These are phyloP conservation scores for Aptenodytes patagonicus DNA, from an alignment of 2,113 vertebrate genomes.

Conservation along the genomic window DNA sequence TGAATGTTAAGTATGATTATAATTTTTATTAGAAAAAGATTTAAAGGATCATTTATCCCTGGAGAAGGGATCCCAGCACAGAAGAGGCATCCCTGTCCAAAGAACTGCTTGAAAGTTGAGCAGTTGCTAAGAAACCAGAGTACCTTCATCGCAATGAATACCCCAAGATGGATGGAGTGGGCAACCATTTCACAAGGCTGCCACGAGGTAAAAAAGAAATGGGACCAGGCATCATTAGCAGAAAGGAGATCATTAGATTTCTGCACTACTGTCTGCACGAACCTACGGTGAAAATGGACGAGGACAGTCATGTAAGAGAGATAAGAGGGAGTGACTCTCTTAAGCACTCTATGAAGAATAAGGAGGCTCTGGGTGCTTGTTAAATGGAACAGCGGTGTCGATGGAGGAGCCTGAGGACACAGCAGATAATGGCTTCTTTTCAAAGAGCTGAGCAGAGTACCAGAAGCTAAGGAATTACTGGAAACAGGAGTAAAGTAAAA, in stretches of 20 bases:
- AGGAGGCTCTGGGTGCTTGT: conserved; percentile 60
- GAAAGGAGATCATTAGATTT: conserved; percentile 51
- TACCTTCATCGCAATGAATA: not conserved
- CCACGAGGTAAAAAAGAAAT: not conserved
- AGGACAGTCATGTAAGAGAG: conserved; percentile 30
- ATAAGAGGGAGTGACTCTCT: conserved; percentile 21
- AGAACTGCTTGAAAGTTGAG: conserved; percentile 20
- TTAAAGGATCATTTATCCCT: not conserved
- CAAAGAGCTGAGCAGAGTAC: conserved; percentile 48
- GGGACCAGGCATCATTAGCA: conserved; percentile 33
- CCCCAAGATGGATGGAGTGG: not conserved
- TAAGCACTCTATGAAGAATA: conserved; percentile 52
- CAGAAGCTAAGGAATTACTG: conserved; percentile 50
- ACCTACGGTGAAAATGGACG: not conserved
- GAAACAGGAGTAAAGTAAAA: conserved; percentile 47
- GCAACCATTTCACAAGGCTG: conserved; percentile 43
- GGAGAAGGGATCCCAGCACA: not conserved
- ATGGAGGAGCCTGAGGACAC: conserved; percentile 48
- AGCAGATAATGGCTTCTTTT: conserved; percentile 60
- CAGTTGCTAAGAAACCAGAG: conserved; percentile 31
- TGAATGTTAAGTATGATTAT: not conserved
- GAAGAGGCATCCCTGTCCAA: not conserved
- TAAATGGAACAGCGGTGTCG: conserved; percentile 2
- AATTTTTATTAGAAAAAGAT: not conserved
- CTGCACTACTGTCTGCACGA: not conserved